A percentile compares a stretch with the other conserved stretches of the same genome.
Conservation (phyloP, 1,140 invertebrate genomes). For the Ridgeia piscesae region DNA sequence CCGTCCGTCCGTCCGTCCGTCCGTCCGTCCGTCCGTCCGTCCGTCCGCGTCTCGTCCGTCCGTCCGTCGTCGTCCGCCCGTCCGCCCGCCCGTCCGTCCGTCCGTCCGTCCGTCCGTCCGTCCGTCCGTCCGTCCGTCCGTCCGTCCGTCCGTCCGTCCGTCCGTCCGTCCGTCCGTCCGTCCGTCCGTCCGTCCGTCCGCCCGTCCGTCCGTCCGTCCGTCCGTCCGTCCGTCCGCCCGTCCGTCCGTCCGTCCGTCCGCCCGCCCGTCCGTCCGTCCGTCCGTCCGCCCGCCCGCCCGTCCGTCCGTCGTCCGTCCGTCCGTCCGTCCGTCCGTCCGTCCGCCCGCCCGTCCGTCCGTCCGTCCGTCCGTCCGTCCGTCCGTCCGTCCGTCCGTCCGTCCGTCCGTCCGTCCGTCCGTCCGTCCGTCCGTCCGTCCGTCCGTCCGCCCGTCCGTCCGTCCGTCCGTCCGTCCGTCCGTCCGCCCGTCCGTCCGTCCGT, state of each 20-base stretch:
- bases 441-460: too few species aligned
- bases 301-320: slow-evolving; percentile 2
- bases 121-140: slow-evolving; percentile 1
- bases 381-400: slow-evolving; percentile 1
- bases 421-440: neutral
- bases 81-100: too few species aligned
- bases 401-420: neutral
- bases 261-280: neutral
- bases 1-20: slow-evolving; percentile 1
- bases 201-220: neutral
- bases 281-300: neutral
- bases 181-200: slow-evolving; percentile 1
- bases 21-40: slow-evolving; percentile 1
- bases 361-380: slow-evolving; percentile 1
- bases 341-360: neutral
- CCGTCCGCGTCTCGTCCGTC: slow-evolving; percentile 1
- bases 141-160: slow-evolving; percentile 1
- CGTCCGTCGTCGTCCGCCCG: neutral
- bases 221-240: neutral
- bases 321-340: neutral
- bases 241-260: neutral
- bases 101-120: slow-evolving; percentile 1
- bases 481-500: too few species aligned
- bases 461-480: too few species aligned
- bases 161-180: neutral